Percentiles rank a stretch among this genome's conserved stretches.
Conservation (phyloP, 2,888 invertebrate genomes). For the Luffia ferchaultella region DNA sequence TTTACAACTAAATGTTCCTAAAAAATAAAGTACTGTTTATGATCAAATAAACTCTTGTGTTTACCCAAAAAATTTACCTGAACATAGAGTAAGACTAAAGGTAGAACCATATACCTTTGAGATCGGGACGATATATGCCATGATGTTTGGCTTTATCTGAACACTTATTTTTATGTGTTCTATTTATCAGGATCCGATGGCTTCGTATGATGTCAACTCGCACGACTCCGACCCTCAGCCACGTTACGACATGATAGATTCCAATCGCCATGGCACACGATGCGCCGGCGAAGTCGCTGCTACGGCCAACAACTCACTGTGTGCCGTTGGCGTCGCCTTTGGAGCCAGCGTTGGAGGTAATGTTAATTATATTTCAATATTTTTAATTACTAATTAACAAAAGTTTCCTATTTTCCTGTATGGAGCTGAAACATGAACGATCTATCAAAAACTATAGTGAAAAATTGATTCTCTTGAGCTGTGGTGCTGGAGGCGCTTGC, state of each 20-base stretch:
- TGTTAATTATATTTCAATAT: slow-evolving; percentile 3
- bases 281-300: slow-evolving; percentile 99
- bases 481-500: no score
- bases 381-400: neutral
- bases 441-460: neutral
- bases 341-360: slow-evolving; percentile 92
- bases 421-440: neutral
- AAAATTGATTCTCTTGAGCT: neutral
- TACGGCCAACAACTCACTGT: slow-evolving; percentile 93
- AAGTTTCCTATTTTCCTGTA: no score
- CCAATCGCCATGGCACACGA: slow-evolving; percentile 93
- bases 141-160: no score
- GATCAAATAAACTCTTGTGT: no score
- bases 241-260: slow-evolving; percentile 95
- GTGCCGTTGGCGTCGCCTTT: slow-evolving; percentile 96
- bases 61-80: no score
- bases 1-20: no score
- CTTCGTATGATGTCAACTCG: slow-evolving; percentile 97
- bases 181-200: slow-evolving; percentile 82
- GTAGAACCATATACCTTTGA: no score
- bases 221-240: slow-evolving; percentile 98
- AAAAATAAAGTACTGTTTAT: no score
- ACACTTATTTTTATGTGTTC: slow-evolving; percentile 2
- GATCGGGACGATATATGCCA: no score
- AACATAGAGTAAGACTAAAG: no score